These are phyloP conservation scores for Thera obeliscata DNA, from an alignment of 2,888 invertebrate species.

Conservation along the genomic window DNA sequence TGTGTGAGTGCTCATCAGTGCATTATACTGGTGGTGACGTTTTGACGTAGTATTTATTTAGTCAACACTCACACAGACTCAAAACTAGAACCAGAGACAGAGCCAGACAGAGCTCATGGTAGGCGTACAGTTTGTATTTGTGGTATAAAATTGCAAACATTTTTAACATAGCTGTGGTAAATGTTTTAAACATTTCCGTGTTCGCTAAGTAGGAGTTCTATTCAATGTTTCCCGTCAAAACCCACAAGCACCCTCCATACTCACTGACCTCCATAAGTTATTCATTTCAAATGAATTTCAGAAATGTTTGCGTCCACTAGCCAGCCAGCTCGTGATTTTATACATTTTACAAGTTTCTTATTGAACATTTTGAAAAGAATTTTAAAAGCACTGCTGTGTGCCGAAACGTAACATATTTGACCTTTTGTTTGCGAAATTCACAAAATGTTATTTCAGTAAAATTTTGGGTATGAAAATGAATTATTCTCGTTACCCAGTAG, in stretches of 20 bases:
- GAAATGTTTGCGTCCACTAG: slow-evolving; percentile 21
- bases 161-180: neutral
- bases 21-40: too few species aligned
- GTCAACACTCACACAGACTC: too few species aligned
- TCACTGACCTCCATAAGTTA: slow-evolving; percentile 27
- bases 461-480: too few species aligned
- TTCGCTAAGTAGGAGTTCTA: slow-evolving; percentile 15
- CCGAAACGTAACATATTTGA: neutral
- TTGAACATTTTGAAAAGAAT: slow-evolving; percentile 6
- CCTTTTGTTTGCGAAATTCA: neutral
- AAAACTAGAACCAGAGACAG: too few species aligned
- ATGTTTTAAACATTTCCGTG: slow-evolving; percentile 19
- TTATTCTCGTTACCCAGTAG: too few species aligned
- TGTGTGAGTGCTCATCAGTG: too few species aligned
- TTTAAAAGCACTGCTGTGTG: neutral
- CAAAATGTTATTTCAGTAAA: neutral
- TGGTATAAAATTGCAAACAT: neutral
- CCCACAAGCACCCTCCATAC: slow-evolving; percentile 14
- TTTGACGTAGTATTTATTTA: too few species aligned
- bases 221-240: slow-evolving; percentile 15
- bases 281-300: slow-evolving; percentile 31
- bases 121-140: neutral
- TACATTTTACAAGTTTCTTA: slow-evolving; percentile 19
- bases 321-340: slow-evolving; percentile 13
- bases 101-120: too few species aligned